Percentiles rank a stretch among this genome's conserved stretches.
Evolutionary conservation across 2,113 vertebrate species (phyloP).

Genomic region (Caranx melampygus): DNA sequence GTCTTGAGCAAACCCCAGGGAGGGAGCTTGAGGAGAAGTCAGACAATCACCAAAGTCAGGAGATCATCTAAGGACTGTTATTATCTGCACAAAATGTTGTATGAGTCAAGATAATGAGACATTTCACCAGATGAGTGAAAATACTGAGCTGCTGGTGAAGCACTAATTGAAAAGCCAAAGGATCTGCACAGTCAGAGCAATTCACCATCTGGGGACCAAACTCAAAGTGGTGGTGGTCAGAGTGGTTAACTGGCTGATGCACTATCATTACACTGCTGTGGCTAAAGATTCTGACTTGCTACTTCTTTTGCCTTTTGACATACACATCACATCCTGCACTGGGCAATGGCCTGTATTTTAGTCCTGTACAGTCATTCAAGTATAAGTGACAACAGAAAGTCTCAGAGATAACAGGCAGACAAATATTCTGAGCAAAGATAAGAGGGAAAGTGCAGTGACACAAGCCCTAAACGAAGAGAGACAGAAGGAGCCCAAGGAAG

Average conservation of each 20-base stretch:
- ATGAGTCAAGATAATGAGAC: neutral
- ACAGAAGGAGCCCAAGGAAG: neutral
- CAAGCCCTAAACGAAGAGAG: neutral
- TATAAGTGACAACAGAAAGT: neutral
- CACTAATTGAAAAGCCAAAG: neutral
- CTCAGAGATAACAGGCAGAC: neutral
- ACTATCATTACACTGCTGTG: neutral
- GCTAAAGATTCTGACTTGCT: neutral
- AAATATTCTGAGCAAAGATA: conserved; percentile 1
- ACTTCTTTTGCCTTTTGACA: neutral
- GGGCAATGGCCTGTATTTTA: too few species aligned
- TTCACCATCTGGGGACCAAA: neutral
- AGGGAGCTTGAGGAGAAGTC: neutral
- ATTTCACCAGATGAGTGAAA: neutral
- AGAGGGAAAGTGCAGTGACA: neutral
- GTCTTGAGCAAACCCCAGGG: neutral
- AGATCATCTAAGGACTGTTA: neutral
- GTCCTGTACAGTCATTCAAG: neutral
- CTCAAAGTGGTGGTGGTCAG: neutral
- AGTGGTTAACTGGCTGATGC: neutral
- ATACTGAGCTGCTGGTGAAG: neutral
- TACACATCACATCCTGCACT: neutral
- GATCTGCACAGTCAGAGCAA: neutral
- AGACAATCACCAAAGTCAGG: neutral
- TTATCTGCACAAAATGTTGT: neutral